Conservation (phyloP, 2,113 vertebrate species). For the Phyllostomus discolor region DNA sequence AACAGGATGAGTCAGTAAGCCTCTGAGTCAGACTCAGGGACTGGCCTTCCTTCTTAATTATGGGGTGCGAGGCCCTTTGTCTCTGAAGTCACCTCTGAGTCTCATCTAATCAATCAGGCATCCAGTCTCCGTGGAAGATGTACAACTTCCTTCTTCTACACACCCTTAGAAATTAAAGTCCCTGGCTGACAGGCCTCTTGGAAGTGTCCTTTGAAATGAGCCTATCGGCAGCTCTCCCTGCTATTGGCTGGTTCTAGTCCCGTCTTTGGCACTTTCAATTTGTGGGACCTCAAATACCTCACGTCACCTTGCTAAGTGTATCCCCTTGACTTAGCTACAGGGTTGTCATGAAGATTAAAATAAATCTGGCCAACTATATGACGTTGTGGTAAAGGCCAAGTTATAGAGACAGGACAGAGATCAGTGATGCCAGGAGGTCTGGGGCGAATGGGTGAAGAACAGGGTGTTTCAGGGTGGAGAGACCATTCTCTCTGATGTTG, state of each 20-base stretch:
- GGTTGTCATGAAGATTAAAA: background rate
- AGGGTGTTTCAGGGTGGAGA: background rate
- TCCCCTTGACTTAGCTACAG: background rate
- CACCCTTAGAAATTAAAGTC: background rate
- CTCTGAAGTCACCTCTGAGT: slow-evolving; percentile 27
- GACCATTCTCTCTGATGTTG: no score
- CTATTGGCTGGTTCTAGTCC: background rate
- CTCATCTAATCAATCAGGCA: background rate
- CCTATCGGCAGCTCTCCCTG: background rate
- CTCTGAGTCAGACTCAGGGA: slow-evolving; percentile 54
- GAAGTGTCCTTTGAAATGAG: background rate
- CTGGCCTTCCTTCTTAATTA: slow-evolving; percentile 61
- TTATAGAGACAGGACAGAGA: background rate
- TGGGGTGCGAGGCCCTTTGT: background rate
- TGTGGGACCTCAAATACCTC: background rate
- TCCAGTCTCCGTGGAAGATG: slow-evolving; percentile 20
- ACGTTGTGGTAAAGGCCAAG: slow-evolving; percentile 6
- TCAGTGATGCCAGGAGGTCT: background rate
- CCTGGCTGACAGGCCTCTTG: background rate
- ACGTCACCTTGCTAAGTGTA: background rate
- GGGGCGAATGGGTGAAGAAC: background rate
- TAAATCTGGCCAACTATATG: background rate
- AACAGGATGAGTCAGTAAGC: slow-evolving; percentile 60
- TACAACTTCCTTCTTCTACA: background rate
- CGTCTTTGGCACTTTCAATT: background rate